Percentiles rank a stretch among this genome's conserved stretches.
phyloP scores from a whole-genome alignment of 1,140 invertebrate genomes.

The Halictus rubicundus region DNA sequence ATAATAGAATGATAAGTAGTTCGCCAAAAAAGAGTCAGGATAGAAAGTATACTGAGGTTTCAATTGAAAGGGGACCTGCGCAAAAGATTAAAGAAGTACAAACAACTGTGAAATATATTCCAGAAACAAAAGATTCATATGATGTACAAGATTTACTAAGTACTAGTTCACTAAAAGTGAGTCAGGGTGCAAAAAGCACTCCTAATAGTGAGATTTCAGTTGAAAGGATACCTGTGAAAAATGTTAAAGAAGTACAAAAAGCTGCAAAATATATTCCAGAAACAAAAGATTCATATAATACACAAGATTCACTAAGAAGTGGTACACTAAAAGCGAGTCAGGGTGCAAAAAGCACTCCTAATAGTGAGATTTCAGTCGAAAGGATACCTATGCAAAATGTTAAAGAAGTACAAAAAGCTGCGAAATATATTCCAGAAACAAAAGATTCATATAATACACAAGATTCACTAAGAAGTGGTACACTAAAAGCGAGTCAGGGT shows the following conservation, averaged over 20 bases:
- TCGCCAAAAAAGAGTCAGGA: background rate
- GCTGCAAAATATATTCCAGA: background rate
- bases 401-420: background rate
- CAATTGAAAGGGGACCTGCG: too few species aligned
- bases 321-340: background rate
- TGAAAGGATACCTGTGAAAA: background rate
- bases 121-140: constrained; percentile 3
- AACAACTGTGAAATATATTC: background rate
- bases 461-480: too few species aligned
- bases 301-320: too few species aligned
- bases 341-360: background rate
- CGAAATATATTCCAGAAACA: background rate
- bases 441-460: background rate
- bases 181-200: too few species aligned
- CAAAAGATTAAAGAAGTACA: background rate
- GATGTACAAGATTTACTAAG: background rate
- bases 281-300: background rate
- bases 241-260: background rate
- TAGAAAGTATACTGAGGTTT: background rate
- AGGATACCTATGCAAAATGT: background rate
- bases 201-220: too few species aligned
- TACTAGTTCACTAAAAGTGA: too few species aligned
- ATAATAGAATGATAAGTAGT: background rate
- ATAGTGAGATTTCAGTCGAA: background rate
- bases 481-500: background rate